A percentile compares a stretch with the other conserved stretches of the same genome.
Conservation (phyloP, 2,113 vertebrate species). For the Hassar affinis region DNA sequence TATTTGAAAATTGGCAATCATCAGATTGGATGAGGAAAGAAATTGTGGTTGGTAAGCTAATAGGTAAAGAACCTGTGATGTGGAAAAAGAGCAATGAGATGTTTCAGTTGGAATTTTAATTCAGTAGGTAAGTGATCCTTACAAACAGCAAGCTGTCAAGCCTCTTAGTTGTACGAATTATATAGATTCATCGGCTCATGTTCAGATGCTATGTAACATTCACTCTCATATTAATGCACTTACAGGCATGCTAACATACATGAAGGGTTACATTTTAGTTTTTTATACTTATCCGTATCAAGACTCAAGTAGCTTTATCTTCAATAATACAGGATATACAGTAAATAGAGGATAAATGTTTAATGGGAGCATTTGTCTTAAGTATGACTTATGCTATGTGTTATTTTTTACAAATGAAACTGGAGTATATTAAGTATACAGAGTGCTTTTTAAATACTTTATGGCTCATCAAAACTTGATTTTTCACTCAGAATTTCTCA, state of each 20-base stretch:
- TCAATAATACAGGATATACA: neutral
- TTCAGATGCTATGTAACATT: neutral
- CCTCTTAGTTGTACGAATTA: neutral
- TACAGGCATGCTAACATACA: neutral
- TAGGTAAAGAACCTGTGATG: constrained; percentile 11
- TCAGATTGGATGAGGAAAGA: constrained; percentile 6
- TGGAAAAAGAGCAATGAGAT: neutral
- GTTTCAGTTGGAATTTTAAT: neutral
- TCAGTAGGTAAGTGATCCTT: neutral
- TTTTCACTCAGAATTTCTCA: neutral
- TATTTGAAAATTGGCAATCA: constrained; percentile 5
- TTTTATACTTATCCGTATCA: neutral
- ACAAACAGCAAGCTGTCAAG: neutral
- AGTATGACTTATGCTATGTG: too few relatives aligned
- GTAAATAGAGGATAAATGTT: neutral
- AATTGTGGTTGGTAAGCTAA: neutral
- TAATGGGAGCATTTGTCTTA: neutral
- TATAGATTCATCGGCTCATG: neutral
- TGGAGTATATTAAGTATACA: neutral
- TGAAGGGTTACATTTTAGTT: neutral
- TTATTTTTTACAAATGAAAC: constrained; percentile 5
- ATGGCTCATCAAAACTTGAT: neutral
- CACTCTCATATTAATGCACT: neutral
- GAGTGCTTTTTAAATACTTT: neutral
- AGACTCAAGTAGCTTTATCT: neutral